Percentiles rank a stretch among this genome's conserved stretches.
phyloP scores from a whole-genome alignment of 2,113 vertebrate species.

The Myotis brandtii region DNA sequence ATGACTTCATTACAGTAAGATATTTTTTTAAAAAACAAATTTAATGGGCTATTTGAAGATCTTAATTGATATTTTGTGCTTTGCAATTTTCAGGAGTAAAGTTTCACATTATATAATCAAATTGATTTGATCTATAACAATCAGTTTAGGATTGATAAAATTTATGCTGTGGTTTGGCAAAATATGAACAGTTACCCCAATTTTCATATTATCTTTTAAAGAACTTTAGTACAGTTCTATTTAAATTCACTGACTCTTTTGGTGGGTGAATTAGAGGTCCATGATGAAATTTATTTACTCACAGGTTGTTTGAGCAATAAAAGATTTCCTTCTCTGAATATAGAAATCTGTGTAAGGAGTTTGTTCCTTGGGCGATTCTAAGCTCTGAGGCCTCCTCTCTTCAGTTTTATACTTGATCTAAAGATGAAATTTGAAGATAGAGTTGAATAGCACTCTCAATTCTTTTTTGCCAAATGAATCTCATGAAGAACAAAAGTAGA shows the following conservation, averaged over 20 bases:
- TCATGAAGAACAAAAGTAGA: slow-evolving; percentile 6
- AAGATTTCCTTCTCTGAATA: neutral
- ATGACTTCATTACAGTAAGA: slow-evolving; percentile 98
- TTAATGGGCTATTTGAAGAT: slow-evolving; percentile 79
- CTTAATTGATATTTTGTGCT: slow-evolving; percentile 72
- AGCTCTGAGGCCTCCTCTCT: neutral
- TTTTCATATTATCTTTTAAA: slow-evolving; percentile 52
- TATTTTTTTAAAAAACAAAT: slow-evolving; percentile 77
- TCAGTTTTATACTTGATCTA: neutral
- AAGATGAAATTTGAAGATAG: slow-evolving; percentile 4
- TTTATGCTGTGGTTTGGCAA: slow-evolving; percentile 37
- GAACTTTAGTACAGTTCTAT: neutral
- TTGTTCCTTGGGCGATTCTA: neutral
- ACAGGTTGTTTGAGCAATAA: neutral
- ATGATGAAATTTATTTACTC: neutral
- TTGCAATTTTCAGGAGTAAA: slow-evolving; percentile 71
- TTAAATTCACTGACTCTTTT: slow-evolving; percentile 49
- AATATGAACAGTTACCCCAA: slow-evolving; percentile 23
- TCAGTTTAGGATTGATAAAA: slow-evolving; percentile 42
- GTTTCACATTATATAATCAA: slow-evolving; percentile 60
- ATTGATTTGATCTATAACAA: slow-evolving; percentile 55
- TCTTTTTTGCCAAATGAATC: slow-evolving; percentile 1
- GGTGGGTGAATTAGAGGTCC: neutral
- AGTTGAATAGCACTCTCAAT: neutral
- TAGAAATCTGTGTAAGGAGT: neutral